These are phyloP conservation scores for Dorcus hopei DNA, from an alignment of 2,888 invertebrate genomes.

Conservation along the genomic window DNA sequence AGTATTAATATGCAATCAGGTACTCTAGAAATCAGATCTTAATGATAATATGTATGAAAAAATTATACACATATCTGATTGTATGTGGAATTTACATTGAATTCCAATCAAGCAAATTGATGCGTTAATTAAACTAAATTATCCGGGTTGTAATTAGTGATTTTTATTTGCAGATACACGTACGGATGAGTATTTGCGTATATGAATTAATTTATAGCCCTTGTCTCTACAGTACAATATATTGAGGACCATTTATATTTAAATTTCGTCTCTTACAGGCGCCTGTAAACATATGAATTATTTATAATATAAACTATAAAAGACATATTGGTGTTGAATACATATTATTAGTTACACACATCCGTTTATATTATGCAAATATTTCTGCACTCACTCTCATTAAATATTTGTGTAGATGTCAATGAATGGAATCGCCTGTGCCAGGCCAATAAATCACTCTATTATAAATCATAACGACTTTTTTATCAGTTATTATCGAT, in stretches of 20 bases:
- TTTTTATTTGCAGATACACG: no score
- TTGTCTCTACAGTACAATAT: conserved; percentile 4
- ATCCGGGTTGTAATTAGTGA: no score
- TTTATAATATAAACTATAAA: neutral
- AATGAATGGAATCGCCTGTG: neutral
- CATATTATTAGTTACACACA: neutral
- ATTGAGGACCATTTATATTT: conserved; percentile 1
- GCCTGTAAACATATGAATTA: neutral
- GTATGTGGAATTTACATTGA: no score
- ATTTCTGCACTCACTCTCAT: neutral
- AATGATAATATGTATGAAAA: no score
- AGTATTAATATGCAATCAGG: no score
- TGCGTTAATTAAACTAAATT: no score
- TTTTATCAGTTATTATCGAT: neutral
- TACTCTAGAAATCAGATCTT: no score
- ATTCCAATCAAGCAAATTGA: no score
- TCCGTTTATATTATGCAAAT: conserved; percentile 2
- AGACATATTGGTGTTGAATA: neutral
- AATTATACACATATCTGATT: no score
- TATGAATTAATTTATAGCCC: conserved; percentile 1
- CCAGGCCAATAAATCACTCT: conserved; percentile 3
- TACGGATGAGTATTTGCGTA: neutral
- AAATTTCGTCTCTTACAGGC: neutral
- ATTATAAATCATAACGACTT: conserved; percentile 6
- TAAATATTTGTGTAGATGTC: conserved; percentile 1